Evolutionary conservation across 2,113 vertebrate genomes (phyloP), one percentile per base, ranked within the genome.

Genomic region (Jaculus jaculus): DNA sequence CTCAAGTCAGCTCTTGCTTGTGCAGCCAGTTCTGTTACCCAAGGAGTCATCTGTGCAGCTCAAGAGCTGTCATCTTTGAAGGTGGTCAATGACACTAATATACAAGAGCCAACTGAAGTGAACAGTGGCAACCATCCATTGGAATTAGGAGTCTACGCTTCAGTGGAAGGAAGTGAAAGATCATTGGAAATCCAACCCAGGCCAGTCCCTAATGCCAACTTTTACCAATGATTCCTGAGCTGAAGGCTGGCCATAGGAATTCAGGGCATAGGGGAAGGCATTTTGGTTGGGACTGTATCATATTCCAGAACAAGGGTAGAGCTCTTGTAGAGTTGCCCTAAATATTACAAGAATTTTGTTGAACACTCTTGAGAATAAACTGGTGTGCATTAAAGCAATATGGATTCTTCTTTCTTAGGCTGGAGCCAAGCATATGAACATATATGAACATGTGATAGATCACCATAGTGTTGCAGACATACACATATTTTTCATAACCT

Each of bases 371-470:
- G 86, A 80, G 5, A 66, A 28, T n/a, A 7, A 3, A 7, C 9
- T 11, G 32, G 18, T 7, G 5, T 30, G 37, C 18, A 7, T 11
- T 58, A 3, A 13, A 20, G 21, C 34, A 28, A 7, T 20, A 39
- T 24, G 6, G 32, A 13, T 23, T 66, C 60, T 85, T 63, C 39
- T 30, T 23, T 21, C n/a, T 17, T 32, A 34, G 58, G 9, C 30
- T 8, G 0, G 6, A 2, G 42, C 58, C 0, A 28, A 20, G 34
- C 7, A 4, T 7, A 3, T 12, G 37, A 24, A 24, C 7, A 3
- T 9, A 47, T 47, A 47, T 6, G 42, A 47, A 47, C 42, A 47
- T 47, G 37, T 20, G 23, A 65, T 10, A 1, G 47, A 15, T 54
- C 12, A 12, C 5, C 0, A 18, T 11, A 0, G 37, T 1, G 2